Percentiles rank a stretch among this genome's conserved stretches.
Evolutionary conservation across 2,113 vertebrate species (phyloP).

Genomic region (Actenoides lindsayi): DNA sequence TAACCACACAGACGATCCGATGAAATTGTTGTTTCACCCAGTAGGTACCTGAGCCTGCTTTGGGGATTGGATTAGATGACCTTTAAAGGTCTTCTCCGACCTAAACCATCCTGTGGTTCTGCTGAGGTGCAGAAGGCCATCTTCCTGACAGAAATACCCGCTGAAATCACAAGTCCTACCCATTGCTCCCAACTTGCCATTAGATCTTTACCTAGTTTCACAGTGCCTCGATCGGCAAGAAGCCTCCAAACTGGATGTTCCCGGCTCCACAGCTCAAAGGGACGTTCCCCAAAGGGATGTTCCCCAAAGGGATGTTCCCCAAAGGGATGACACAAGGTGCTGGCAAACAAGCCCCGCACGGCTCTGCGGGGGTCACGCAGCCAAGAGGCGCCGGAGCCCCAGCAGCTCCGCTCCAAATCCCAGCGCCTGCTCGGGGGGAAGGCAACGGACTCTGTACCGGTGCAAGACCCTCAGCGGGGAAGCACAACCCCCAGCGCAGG

Average conservation of each 20-base stretch:
- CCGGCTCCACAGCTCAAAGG: neutral
- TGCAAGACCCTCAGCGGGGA: fast-evolving
- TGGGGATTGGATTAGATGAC: neutral
- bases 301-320: neutral
- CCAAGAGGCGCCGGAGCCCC: neutral
- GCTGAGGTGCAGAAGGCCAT: neutral
- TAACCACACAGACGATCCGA: neutral
- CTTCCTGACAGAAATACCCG: neutral
- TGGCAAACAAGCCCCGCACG: neutral
- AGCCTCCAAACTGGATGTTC: neutral
- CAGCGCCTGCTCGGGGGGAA: neutral
- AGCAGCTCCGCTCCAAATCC: neutral
- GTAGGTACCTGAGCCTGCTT: neutral
- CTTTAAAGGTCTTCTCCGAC: neutral
- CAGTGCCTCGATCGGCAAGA: neutral
- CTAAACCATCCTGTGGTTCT: neutral
- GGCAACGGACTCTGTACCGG: fast-evolving
- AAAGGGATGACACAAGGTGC: neutral
- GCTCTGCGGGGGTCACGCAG: neutral
- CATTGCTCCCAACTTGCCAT: neutral
- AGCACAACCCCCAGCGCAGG: neutral
- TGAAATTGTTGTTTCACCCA: too few species aligned
- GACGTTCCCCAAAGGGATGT: neutral
- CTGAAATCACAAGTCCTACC: neutral
- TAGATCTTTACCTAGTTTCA: neutral